phyloP scores from a whole-genome alignment of 2,888 invertebrate genomes.

The Junonia oenone region DNA sequence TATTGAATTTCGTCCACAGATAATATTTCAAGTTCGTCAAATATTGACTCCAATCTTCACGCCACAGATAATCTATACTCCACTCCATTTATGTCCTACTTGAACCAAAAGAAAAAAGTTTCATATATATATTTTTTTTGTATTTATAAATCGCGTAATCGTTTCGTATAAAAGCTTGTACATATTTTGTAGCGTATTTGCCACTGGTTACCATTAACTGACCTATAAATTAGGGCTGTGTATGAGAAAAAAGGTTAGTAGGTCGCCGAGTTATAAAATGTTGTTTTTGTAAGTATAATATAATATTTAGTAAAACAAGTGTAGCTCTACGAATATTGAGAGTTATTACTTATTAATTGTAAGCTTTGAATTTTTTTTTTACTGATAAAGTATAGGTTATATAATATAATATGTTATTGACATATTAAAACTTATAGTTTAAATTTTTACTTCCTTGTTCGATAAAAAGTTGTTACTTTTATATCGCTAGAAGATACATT shows the following conservation, averaged over 20 bases:
- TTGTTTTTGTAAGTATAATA: slow-evolving; percentile 13
- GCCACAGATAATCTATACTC: not conserved
- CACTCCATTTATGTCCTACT: not conserved
- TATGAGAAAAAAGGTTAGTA: slow-evolving; percentile 25
- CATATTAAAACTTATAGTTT: too few relatives aligned
- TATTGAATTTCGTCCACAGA: not conserved
- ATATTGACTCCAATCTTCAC: slow-evolving; percentile 4
- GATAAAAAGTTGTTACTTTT: too few relatives aligned
- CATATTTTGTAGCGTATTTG: slow-evolving; percentile 7
- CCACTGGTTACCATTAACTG: slow-evolving; percentile 18
- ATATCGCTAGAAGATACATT: too few relatives aligned
- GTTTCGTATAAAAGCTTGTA: slow-evolving; percentile 8
- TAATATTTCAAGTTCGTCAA: slow-evolving; percentile 10
- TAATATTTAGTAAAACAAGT: slow-evolving; percentile 7
- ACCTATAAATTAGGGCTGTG: slow-evolving; percentile 20
- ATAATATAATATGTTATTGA: too few relatives aligned
- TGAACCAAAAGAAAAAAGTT: not conserved
- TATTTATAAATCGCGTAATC: not conserved
- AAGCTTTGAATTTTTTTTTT: not conserved
- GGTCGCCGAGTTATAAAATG: slow-evolving; percentile 26
- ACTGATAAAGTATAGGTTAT: too few relatives aligned
- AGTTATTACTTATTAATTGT: too few relatives aligned
- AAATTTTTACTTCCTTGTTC: too few relatives aligned
- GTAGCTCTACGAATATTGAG: not conserved
- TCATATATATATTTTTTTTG: too few relatives aligned